A percentile compares a stretch with the other conserved stretches of the same genome.
Evolutionary conservation across 2,888 invertebrate genomes (phyloP).

Genomic region (Auanema sp.): DNA sequence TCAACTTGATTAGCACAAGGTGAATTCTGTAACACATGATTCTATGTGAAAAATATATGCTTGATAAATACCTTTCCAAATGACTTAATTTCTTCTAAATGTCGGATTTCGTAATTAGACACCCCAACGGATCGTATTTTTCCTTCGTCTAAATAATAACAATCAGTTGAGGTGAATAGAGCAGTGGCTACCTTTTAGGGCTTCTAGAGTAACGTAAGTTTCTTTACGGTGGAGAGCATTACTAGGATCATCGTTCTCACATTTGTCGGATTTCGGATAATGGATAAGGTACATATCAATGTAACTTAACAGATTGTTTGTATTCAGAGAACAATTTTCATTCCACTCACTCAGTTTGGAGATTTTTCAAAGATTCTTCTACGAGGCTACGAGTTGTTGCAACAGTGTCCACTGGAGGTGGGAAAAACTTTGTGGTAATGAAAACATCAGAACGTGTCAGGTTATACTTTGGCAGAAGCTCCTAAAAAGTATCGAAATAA

Average conservation of each 20-base stretch:
- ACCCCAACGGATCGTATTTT: slow-evolving; percentile 77
- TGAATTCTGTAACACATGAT: background rate
- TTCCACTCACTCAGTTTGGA: slow-evolving; percentile 42
- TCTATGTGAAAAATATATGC: background rate
- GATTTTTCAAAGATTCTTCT: slow-evolving; percentile 47
- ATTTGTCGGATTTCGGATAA: slow-evolving; percentile 76
- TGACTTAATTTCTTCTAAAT: slow-evolving; percentile 72
- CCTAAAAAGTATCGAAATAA: slow-evolving; percentile 33
- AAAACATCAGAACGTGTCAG: slow-evolving; percentile 77
- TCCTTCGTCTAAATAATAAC: slow-evolving; percentile 64
- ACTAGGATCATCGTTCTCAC: slow-evolving; percentile 66
- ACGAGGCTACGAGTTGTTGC: slow-evolving; percentile 31
- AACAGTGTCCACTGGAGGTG: slow-evolving; percentile 29
- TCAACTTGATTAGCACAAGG: slow-evolving; percentile 63
- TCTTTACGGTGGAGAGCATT: slow-evolving; percentile 72
- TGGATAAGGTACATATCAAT: slow-evolving; percentile 72
- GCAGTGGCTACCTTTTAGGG: slow-evolving; percentile 65
- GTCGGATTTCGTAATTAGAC: slow-evolving; percentile 77
- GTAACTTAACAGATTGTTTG: slow-evolving; percentile 32
- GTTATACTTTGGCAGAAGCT: slow-evolving; percentile 74
- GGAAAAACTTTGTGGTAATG: slow-evolving; percentile 76
- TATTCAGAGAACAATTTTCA: no score
- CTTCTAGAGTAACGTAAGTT: slow-evolving; percentile 75
- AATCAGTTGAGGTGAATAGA: background rate
- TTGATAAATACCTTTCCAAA: slow-evolving; percentile 16